Conservation (phyloP, 2,888 invertebrate species). For the Petrophora chlorosata region DNA sequence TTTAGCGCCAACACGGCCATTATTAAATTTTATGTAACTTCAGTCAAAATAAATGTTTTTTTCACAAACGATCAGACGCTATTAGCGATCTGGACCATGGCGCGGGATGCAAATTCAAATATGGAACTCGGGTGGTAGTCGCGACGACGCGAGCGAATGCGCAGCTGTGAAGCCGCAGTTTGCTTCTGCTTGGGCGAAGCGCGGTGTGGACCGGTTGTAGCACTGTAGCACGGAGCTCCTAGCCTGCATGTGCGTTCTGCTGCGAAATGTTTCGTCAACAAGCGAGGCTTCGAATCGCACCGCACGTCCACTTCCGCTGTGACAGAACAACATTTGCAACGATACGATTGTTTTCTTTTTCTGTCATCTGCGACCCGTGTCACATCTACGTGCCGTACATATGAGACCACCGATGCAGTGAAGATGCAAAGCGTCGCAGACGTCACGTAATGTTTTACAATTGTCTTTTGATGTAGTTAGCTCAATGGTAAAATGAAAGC, state of each 20-base stretch:
- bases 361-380: conserved; percentile 19
- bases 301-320: conserved; percentile 33
- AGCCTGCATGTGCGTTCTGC: conserved; percentile 5
- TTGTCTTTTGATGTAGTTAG: background rate
- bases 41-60: background rate
- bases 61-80: conserved; percentile 1
- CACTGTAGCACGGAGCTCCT: conserved; percentile 7
- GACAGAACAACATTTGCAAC: conserved; percentile 30
- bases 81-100: conserved; percentile 15
- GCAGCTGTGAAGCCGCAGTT: conserved; percentile 7
- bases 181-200: conserved; percentile 7
- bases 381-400: conserved; percentile 19
- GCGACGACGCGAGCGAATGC: conserved; percentile 16
- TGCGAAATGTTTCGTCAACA: conserved; percentile 26
- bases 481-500: background rate
- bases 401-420: conserved; percentile 5
- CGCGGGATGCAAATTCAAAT: conserved; percentile 7
- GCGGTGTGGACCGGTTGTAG: conserved; percentile 28
- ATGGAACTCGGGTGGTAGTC: conserved; percentile 7
- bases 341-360: conserved; percentile 31
- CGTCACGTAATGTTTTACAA: conserved; percentile 15
- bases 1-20: conserved; percentile 73
- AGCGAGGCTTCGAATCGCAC: conserved; percentile 21
- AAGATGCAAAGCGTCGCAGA: background rate
- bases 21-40: conserved; percentile 33